Evolutionary conservation across 2,113 vertebrate species (phyloP).

Genomic region (Alethe diademata): DNA sequence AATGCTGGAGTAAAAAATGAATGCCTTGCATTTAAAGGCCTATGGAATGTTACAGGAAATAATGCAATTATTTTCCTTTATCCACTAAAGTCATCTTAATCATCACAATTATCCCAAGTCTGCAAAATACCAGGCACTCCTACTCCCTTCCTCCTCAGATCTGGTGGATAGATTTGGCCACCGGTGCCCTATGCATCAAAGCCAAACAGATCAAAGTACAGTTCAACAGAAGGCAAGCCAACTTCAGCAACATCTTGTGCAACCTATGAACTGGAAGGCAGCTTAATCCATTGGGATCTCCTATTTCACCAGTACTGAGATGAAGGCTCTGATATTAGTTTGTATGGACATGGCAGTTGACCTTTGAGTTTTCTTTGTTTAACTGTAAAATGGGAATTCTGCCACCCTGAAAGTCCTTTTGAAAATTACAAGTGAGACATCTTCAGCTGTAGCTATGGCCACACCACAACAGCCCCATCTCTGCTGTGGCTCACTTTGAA

Average conservation of each 20-base stretch:
- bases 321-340: not conserved
- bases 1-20: not conserved
- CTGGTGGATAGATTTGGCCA: not conserved
- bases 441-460: not conserved
- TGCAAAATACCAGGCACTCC: not conserved
- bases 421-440: not conserved
- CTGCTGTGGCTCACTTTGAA: not conserved
- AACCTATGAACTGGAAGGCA: not conserved
- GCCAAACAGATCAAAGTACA: not conserved
- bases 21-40: not conserved
- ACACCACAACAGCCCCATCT: not conserved
- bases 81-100: not conserved
- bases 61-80: not conserved
- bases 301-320: not conserved
- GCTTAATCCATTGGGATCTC: not conserved
- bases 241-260: not conserved
- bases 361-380: not conserved
- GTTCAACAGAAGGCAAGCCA: not conserved
- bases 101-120: not conserved
- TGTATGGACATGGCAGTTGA: rapidly evolving
- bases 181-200: not conserved
- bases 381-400: not conserved
- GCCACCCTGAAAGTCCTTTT: not conserved
- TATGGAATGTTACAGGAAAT: not conserved
- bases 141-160: not conserved